Evolutionary conservation across 2,888 invertebrate species (phyloP).

Genomic region (Syritta pipiens): DNA sequence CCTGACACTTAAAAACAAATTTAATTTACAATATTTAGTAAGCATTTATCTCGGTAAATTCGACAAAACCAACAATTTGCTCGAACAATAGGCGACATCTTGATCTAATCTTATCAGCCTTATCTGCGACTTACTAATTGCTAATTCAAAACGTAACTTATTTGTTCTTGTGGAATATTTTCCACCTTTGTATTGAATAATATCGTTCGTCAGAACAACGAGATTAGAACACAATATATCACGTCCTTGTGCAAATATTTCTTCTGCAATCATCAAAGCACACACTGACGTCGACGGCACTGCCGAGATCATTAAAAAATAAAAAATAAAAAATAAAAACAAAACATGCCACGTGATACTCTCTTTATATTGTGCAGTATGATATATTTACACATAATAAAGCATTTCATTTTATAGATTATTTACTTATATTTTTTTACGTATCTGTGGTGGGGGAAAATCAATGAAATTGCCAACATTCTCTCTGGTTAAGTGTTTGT

Average conservation of each 20-base stretch:
- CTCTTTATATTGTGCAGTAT: no score
- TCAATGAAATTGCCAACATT: conserved; percentile 12
- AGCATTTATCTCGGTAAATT: no score
- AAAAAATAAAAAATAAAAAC: not conserved
- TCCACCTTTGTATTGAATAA: not conserved
- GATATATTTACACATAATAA: no score
- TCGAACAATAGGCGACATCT: no score
- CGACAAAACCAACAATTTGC: not conserved
- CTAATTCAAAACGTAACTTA: not conserved
- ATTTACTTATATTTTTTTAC: no score
- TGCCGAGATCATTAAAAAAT: no score
- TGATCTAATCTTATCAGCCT: conserved; percentile 2
- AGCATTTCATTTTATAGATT: no score
- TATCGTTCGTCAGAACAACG: not conserved
- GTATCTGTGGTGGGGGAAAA: not conserved
- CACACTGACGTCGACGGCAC: no score
- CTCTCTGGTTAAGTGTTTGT: conserved; percentile 6
- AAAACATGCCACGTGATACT: no score
- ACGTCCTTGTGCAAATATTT: not conserved
- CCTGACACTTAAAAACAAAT: no score
- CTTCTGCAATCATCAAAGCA: not conserved
- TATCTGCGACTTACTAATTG: not conserved
- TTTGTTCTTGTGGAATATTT: not conserved
- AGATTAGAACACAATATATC: not conserved
- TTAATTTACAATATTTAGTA: no score